A percentile compares a stretch with the other conserved stretches of the same genome.
Conservation (phyloP, 2,113 vertebrate genomes). For the Mugil cephalus region DNA sequence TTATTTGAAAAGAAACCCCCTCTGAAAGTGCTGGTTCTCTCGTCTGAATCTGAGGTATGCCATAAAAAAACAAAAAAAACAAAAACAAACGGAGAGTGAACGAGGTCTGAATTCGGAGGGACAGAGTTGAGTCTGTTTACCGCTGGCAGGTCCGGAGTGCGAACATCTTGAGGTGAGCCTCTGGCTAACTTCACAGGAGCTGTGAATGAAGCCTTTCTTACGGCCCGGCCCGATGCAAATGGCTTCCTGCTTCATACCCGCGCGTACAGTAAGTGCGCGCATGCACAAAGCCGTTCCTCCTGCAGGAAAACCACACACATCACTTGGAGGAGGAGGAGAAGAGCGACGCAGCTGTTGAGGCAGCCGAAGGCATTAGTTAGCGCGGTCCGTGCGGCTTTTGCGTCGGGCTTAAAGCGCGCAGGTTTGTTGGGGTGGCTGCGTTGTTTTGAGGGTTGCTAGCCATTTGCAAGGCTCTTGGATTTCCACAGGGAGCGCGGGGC, state of each 20-base stretch:
- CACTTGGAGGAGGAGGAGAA: slow-evolving; percentile 44
- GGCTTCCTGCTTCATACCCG: slow-evolving; percentile 8
- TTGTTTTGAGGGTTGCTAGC: slow-evolving; percentile 42
- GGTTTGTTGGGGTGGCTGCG: slow-evolving; percentile 5
- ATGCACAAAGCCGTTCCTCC: slow-evolving; percentile 22
- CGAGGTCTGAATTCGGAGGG: slow-evolving; percentile 40
- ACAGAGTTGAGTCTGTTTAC: slow-evolving; percentile 69
- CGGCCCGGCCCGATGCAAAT: slow-evolving; percentile 56
- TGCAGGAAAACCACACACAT: slow-evolving; percentile 58
- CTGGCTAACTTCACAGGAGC: slow-evolving; percentile 62
- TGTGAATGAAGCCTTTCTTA: slow-evolving; percentile 77
- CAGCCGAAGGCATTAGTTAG: slow-evolving; percentile 55
- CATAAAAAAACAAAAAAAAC: too few species aligned
- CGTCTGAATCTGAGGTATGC: slow-evolving; percentile 18
- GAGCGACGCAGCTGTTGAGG: slow-evolving; percentile 72
- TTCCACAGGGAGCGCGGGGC: slow-evolving; percentile 41
- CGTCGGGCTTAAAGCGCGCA: slow-evolving; percentile 17
- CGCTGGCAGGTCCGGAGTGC: slow-evolving; percentile 62
- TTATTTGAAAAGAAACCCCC: background rate
- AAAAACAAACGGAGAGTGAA: background rate
- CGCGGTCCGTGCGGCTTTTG: slow-evolving; percentile 63
- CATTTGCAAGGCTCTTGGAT: slow-evolving; percentile 31
- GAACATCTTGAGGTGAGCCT: slow-evolving; percentile 68
- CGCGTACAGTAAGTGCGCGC: slow-evolving; percentile 16
- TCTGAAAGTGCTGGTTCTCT: slow-evolving; percentile 1